Evolutionary conservation across 1,140 invertebrate genomes (phyloP).

Genomic region (Drosophila gunungcola): DNA sequence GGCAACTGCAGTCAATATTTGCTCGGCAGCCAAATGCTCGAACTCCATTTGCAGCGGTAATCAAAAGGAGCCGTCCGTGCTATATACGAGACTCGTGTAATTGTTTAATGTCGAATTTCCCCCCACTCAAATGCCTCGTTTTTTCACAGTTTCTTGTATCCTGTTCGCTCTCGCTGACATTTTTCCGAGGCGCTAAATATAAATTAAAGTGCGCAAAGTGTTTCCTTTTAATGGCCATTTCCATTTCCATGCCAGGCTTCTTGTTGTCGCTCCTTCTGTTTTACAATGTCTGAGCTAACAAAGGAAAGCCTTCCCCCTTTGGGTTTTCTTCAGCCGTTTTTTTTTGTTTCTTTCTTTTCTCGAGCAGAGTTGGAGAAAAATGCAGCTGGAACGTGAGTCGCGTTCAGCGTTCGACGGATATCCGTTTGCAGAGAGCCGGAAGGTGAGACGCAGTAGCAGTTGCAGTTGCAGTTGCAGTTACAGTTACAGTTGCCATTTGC

Average conservation of each 20-base stretch:
- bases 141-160: neutral
- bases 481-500: conserved; percentile 17
- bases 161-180: conserved; percentile 31
- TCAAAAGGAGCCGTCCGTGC: conserved; percentile 26
- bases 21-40: neutral
- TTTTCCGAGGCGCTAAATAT: conserved; percentile 73
- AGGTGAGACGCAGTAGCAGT: conserved; percentile 34
- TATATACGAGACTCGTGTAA: conserved; percentile 29
- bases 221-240: conserved; percentile 66
- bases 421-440: conserved; percentile 57
- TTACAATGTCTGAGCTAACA: conserved; percentile 63
- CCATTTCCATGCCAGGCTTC: conserved; percentile 49
- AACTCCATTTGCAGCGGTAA: conserved; percentile 12
- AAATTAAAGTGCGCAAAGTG: conserved; percentile 78
- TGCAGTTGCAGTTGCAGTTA: conserved; percentile 15
- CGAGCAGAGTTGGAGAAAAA: conserved; percentile 54
- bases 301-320: conserved; percentile 34
- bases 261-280: conserved; percentile 63
- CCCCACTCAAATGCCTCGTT: conserved; percentile 19
- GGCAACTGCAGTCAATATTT: conserved; percentile 30
- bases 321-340: conserved; percentile 12
- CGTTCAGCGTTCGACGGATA: conserved; percentile 64
- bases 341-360: neutral
- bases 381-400: conserved; percentile 72
- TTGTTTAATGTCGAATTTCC: conserved; percentile 26